Percentiles rank a stretch among this genome's conserved stretches.
Conservation (phyloP, 2,888 invertebrate species). For the Sialis lutaria region DNA sequence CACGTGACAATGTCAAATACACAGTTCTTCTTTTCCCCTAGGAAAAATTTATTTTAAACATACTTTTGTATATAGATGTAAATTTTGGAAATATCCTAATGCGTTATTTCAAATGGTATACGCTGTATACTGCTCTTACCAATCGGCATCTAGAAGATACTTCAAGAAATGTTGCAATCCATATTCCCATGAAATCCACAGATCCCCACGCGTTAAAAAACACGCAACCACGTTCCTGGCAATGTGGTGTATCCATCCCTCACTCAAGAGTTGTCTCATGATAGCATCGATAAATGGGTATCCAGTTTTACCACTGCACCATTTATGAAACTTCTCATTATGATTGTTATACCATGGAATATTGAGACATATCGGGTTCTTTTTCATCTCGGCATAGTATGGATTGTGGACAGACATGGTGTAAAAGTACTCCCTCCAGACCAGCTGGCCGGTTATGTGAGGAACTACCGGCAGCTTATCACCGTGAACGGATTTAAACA, state of each 20-base stretch:
- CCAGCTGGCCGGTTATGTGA: slow-evolving; percentile 40
- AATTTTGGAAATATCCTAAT: too few relatives aligned
- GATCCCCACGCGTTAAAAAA: slow-evolving; percentile 55
- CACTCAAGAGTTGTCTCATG: slow-evolving; percentile 46
- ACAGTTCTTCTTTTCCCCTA: too few relatives aligned
- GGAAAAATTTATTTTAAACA: too few relatives aligned
- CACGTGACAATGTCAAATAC: too few relatives aligned
- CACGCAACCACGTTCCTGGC: slow-evolving; percentile 52
- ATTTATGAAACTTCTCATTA: slow-evolving; percentile 33
- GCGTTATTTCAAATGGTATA: too few relatives aligned
- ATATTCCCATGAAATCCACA: slow-evolving; percentile 59
- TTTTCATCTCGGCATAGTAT: slow-evolving; percentile 45
- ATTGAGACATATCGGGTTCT: slow-evolving; percentile 52
- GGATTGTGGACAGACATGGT: slow-evolving; percentile 60
- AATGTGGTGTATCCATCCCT: slow-evolving; percentile 59
- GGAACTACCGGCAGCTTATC: slow-evolving; percentile 24
- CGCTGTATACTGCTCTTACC: slow-evolving; percentile 19
- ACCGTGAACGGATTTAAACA: slow-evolving; percentile 38
- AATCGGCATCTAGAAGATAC: slow-evolving; percentile 54
- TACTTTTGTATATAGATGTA: too few relatives aligned
- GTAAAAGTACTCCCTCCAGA: slow-evolving; percentile 65
- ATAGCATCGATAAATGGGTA: slow-evolving; percentile 59
- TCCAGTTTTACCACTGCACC: slow-evolving; percentile 45
- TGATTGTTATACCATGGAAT: slow-evolving; percentile 46
- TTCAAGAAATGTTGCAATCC: slow-evolving; percentile 48